Evolutionary conservation across 2,113 vertebrate genomes (phyloP), one percentile per base, ranked within the genome.

Genomic region (Lepidiolamprologus cunningtoni): DNA sequence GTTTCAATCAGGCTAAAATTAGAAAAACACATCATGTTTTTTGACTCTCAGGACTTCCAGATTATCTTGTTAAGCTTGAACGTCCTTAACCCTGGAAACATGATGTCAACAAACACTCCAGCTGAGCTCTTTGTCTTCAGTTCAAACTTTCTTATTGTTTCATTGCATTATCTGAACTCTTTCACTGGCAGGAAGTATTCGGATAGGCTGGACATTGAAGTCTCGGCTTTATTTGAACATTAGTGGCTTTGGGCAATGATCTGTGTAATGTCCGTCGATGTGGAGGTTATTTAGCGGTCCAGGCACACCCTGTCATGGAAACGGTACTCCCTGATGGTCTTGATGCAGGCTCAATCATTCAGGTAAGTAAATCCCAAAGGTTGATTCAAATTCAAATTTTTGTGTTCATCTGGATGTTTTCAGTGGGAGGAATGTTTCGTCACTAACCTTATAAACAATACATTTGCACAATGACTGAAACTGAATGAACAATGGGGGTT

Each of bases 241-340:
- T 9, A 16, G n/a, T 0, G 8, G n/a, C 31, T 35, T n/a, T 63
- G 58, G 58, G 9, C 9, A 63, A 63, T 12, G 17, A 35, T 63
- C 17, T 63, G 58, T 63, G 0, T 63, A 63, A 63, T 33, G 58
- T 35, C 9, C 58, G 0, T 63, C 31, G 0, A n/a, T 66, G 31
- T 66, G 61, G 61, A 35, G 0, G 3, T 12, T 66, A 66, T 66
- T 63, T 63, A 11, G 58, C 17, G 0, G 17, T 35, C 31, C 58
- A 66, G 9, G 31, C 61, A 35, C 61, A 35, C 31, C 61, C 17
- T n/a, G 0, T 2, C 61, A 66, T 66, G 31, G 61, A 63, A 33
- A 19, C 9, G 0, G 16, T 63, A 7, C 9, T 3, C 58, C 28
- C 28, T 63, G 58, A 63, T 63, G 28, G 58, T 63, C 28, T 63